Evolutionary conservation across 2,797 vertebrate species (phyloP).

Genomic region (Rhinogobio ventralis): DNA sequence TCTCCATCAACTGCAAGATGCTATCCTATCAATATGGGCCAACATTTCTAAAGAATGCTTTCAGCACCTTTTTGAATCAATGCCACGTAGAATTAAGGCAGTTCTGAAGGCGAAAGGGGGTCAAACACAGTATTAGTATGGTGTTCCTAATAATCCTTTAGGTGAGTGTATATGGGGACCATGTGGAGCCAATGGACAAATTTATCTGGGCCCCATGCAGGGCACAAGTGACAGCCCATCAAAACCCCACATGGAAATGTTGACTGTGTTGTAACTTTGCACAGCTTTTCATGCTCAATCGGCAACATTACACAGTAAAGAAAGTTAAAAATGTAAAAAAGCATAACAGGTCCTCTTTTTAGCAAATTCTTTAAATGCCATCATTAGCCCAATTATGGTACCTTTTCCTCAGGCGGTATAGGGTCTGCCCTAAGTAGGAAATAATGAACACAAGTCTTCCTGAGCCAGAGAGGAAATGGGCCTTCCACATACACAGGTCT

Average conservation of each 20-base stretch:
- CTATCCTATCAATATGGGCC: too few species aligned
- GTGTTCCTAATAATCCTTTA: too few species aligned
- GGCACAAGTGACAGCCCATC: neutral
- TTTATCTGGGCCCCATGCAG: neutral
- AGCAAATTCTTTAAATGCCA: neutral
- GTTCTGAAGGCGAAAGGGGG: too few species aligned
- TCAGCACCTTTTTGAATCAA: too few species aligned
- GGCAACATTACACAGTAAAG: neutral
- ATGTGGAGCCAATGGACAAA: neutral
- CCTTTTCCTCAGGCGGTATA: conserved; percentile 75
- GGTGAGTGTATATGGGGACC: too few species aligned
- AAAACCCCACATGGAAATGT: neutral
- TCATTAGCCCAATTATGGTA: conserved; percentile 49
- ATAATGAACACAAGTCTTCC: conserved; percentile 82
- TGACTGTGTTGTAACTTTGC: neutral
- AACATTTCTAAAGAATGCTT: too few species aligned
- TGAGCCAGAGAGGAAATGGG: conserved; percentile 90
- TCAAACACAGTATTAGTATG: too few species aligned
- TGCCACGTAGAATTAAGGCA: too few species aligned
- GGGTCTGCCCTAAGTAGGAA: conserved; percentile 87
- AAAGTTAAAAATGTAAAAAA: neutral
- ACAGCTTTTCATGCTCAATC: neutral
- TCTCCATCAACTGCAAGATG: too few species aligned
- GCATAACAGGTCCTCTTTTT: neutral
- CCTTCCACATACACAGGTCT: conserved; percentile 88